Percentiles rank a stretch among this genome's conserved stretches.
Conservation (phyloP, 2,888 invertebrate species). For the Chromoteleia sp. region DNA sequence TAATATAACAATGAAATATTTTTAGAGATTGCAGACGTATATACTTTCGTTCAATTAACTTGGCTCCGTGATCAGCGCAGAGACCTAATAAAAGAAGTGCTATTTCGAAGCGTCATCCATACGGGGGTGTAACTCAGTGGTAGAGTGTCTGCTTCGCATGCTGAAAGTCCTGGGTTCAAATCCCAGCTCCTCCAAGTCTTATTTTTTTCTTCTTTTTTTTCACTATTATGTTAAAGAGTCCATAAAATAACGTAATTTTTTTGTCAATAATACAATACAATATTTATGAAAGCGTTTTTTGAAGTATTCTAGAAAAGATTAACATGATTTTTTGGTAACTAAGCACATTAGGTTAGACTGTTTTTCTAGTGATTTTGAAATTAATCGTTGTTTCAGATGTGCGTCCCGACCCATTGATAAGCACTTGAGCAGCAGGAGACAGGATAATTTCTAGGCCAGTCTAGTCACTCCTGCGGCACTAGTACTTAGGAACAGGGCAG, state of each 20-base stretch:
- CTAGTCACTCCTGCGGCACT: slow-evolving; percentile 95
- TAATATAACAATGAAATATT: background rate
- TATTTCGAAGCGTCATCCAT: background rate
- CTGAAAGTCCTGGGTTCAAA: slow-evolving; percentile 85
- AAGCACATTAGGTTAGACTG: background rate
- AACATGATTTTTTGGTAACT: no score
- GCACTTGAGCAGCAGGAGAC: slow-evolving; percentile 96
- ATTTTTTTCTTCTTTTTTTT: slow-evolving; percentile 27
- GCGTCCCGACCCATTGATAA: slow-evolving; percentile 90
- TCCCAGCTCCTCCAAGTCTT: slow-evolving; percentile 79
- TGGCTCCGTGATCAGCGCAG: background rate
- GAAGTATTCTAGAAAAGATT: no score
- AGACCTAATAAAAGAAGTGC: background rate
- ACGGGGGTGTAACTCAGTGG: slow-evolving; percentile 85
- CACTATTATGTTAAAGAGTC: no score
- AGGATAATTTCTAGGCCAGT: slow-evolving; percentile 77
- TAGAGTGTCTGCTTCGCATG: slow-evolving; percentile 85
- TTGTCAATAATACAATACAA: no score
- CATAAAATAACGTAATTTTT: no score
- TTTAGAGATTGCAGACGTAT: background rate
- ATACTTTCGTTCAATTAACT: background rate
- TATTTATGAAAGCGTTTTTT: no score
- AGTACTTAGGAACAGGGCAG: slow-evolving; percentile 95
- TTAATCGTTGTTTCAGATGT: slow-evolving; percentile 71
- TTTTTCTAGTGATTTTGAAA: background rate